Conservation (phyloP, 2,113 vertebrate species). For the Cariama cristata region DNA sequence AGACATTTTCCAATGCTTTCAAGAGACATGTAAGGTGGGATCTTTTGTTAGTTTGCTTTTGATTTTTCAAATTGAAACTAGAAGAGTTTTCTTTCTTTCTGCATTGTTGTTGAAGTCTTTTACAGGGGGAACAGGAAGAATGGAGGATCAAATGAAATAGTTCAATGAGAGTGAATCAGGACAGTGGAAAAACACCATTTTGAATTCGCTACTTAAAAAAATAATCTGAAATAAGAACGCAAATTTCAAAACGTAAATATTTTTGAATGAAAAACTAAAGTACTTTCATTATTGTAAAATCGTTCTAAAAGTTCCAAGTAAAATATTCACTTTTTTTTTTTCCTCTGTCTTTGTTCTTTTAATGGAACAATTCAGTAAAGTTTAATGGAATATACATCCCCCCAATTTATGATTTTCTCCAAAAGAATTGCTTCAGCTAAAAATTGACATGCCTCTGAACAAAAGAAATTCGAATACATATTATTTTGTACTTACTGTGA, state of each 20-base stretch:
- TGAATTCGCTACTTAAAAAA: background rate
- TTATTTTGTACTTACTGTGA: background rate
- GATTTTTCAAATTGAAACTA: background rate
- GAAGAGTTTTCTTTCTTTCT: background rate
- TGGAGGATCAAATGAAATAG: background rate
- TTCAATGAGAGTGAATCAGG: background rate
- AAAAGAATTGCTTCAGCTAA: background rate
- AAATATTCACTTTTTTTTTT: background rate
- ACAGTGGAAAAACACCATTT: background rate
- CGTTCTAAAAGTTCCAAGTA: background rate
- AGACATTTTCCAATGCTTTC: background rate
- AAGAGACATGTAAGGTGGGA: background rate
- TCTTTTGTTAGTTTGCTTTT: background rate
- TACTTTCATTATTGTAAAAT: background rate
- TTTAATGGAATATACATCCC: background rate
- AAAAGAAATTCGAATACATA: background rate
- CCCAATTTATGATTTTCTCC: background rate
- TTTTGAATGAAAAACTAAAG: background rate
- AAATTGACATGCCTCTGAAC: background rate
- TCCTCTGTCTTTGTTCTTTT: background rate
- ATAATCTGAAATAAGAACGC: background rate
- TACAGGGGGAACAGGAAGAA: background rate
- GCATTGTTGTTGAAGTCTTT: background rate
- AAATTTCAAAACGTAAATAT: background rate
- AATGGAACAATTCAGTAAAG: background rate